Base-by-base conservation (phyloP, 2,888 invertebrate species). In the Tachina fera region DNA sequence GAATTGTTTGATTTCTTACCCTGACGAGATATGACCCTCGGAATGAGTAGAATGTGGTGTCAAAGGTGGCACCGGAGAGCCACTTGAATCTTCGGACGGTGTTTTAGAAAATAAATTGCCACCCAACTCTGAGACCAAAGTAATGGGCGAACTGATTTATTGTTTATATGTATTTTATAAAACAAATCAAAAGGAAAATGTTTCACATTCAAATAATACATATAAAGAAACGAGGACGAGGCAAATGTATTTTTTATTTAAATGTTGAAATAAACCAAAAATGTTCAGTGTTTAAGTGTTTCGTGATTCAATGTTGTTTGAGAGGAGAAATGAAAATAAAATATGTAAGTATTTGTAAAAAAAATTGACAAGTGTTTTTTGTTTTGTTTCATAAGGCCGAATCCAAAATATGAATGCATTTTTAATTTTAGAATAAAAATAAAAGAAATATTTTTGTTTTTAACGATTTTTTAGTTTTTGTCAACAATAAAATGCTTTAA, bases 51-150 rank as follows among this genome's bases (percentile, higher is more conserved):
- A 92, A 93, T 94, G 94, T 93, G 95, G 94, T 90, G 94, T 94
- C 94, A 95, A 91, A 92, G 96, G 94, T 94, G 96, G 95, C 89
- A 94, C 94, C 89, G 94, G 94, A 89, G 94, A 94, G 89, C 95
- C 94, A 92, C 96, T 96, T 93, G 95, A 95, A 94, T 97, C 97
- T 94, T 97, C 97, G 93, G 97, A 97, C 92, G 97, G 97, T 91
- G 97, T 97, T 94, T 97, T 97, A 95, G 96, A 97, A 95, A 98
- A 97, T 93, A 98, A 95, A 93, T 98, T 98, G 92, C 97, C 97
- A 93, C 98, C 97, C 94, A 98, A 97, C 95, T 98, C 98, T 92
- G 95, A 95, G 93, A 98, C 98, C 95, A 98, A 95, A 95, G 97
- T 97, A 94, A 97, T 97, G 92, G 97, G 97, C 92, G 97, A 97